Evolutionary conservation across 1,140 invertebrate genomes (phyloP), one percentile per base, ranked within the genome.

Genomic region (Leptopilina clavipes): DNA sequence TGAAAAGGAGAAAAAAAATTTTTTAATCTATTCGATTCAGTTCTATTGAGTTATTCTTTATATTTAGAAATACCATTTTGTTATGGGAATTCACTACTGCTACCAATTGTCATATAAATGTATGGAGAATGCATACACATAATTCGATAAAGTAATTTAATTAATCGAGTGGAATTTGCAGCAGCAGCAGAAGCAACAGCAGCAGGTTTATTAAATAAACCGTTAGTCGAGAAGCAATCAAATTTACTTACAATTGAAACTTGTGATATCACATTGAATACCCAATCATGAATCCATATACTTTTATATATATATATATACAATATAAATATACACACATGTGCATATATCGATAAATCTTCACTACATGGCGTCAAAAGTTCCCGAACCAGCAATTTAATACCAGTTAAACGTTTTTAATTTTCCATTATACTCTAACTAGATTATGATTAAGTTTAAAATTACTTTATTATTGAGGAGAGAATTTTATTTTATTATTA

Each of bases 181-280:
- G 48, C n/a, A n/a, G n/a, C 48, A 1, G 37, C 37, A 7, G 37
- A 1, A 40, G 37, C 37, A 40, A 9, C 37, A 40, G 37, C 8
- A 40, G 48, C n/a, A 52, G 48, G 48, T 52, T 52, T 52, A 52
- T 52, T 52, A 12, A 52, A 52, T 52, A 52, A 52, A 52, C 48
- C 48, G 48, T 52, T 52, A n/a, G 48, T 17, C 14, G 48, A 8
- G 5, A 12, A 17, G n/a, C 17, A 52, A 52, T 52, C 48, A 52
- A 52, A 52, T 52, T 52, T 52, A 52, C 48, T 52, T 52, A 52
- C 48, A 52, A 52, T 52, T 52, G 48, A 52, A 52, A 52, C 48
- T 52, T 52, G 6, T 52, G 48, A 52, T 52, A 52, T 52, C 48
- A n/a, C 48, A 52, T 52, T 52, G 48, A 52, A 52, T 52, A 52